Evolutionary conservation across 2,113 vertebrate species (phyloP), one percentile per base, ranked within the genome.

Genomic region (Cyphotilapia sp.): DNA sequence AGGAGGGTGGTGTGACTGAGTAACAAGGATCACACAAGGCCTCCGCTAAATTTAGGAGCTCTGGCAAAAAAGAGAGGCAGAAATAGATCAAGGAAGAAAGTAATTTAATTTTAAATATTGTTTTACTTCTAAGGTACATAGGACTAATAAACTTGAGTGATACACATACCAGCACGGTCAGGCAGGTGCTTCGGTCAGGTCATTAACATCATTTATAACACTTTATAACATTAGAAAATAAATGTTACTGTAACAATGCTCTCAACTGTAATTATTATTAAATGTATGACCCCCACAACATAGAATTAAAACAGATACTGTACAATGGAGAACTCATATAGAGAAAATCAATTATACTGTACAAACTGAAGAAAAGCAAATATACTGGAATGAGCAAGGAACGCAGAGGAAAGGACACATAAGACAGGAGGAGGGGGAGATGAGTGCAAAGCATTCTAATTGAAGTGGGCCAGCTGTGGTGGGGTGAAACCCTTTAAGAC

Each of bases 401-500:
- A 49, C 31, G 14, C 5, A 45, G 42, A 61, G 42, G 74, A 53
- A 69, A 88, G 12, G 9, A 24, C 1, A 22, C 13, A 87, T 1
- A 5, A 80, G 87, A 63, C 71, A 81, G 40, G 80, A 87, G 45
- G 61, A 69, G 42, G 63, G 27, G 93, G 80, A 82, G 83, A 85
- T 61, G 85, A 93, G 91, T 63, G 91, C 87, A 87, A 91, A 82
- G 89, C 40, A 57, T 92, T 93, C 87, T 96, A 95, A 96, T 96
- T 97, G 95, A 96, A 96, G 88, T 94, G 94, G 96, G 96, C 93
- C 94, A 95, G 91, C 91, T 90, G 93, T 90, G 91, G 90, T 86
- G 83, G 90, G 89, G 92, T 89, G 92, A 95, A 95, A 96, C 92
- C 93, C 95, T 96, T 96, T 96, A 96, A 96, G 95, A 95, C 87